Base-by-base conservation (phyloP, 2,113 vertebrate genomes). In the Neoarius graeffei region DNA sequence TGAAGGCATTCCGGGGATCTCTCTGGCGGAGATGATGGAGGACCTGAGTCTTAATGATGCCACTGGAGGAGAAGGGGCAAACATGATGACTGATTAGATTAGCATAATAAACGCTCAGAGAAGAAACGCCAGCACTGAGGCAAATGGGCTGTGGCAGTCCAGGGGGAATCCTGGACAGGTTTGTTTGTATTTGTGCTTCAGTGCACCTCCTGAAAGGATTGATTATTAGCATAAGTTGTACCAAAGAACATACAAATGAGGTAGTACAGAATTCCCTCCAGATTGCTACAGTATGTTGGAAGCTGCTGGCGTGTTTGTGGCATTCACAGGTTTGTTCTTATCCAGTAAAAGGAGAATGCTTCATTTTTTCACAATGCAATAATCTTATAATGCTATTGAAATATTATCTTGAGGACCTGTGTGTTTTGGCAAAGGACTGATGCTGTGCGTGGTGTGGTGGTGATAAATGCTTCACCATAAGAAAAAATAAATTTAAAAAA, bases 11-110 rank as follows among this genome's bases (percentile, higher is more conserved):
- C 98, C 98, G 5, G 88, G 94, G 42, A 96, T 99, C 92, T 98
- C 97, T 69, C 94, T 99, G 93, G 92, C 94, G 57, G 98, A 99
- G 91, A 99, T 99, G 98, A 91, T 99, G 88, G 98, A 99, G 88
- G 98, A 99, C 92, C 96, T 99, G 80, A 97, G 96, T 91, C 96
- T 97, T 1, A 77, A 93, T 0, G 98, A 99, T 17, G 97, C 98
- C 82, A 99, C 98, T 1, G 98, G 98, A 71, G 97, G 92, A 89
- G 97, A 97, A 67, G 98, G 97, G 50, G 96, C 97, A 1, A 94
- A 95, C 83, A 99, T 99, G 98, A 95, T 99, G 96, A 96, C 93
- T 0, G 94, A 95, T 0, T 94, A 92, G 71, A 0, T 42, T 57
- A 81, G 42, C 27, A 66, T 11, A 14, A 11, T 9, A 9, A 42